Percentiles rank a stretch among this genome's conserved stretches.
Evolutionary conservation across 2,888 invertebrate genomes (phyloP).

Genomic region (Agrenia bidenticulata): DNA sequence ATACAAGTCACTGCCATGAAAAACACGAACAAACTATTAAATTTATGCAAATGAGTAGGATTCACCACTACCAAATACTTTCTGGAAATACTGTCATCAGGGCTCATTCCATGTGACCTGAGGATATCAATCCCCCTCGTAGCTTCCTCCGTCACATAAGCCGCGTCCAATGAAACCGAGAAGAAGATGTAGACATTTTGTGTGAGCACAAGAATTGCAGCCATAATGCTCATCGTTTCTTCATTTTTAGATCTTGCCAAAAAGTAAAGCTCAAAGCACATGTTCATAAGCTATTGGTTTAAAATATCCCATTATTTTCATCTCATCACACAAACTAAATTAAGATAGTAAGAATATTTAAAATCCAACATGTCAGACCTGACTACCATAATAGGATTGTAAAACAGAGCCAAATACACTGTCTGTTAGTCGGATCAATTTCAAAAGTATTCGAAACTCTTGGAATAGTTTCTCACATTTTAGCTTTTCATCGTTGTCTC

Average conservation of each 20-base stretch:
- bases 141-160: slow-evolving; percentile 47
- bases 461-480: slow-evolving; percentile 34
- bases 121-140: slow-evolving; percentile 45
- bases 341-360: neutral
- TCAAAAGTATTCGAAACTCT: slow-evolving; percentile 34
- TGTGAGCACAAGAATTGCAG: slow-evolving; percentile 34
- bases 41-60: too few relatives aligned
- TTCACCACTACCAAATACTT: slow-evolving; percentile 45
- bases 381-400: slow-evolving; percentile 49
- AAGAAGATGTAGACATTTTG: slow-evolving; percentile 51
- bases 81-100: slow-evolving; percentile 31
- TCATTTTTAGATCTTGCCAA: slow-evolving; percentile 40
- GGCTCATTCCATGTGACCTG: slow-evolving; percentile 31
- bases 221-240: slow-evolving; percentile 29
- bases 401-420: slow-evolving; percentile 44
- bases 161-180: slow-evolving; percentile 47
- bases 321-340: neutral
- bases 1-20: neutral
- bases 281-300: slow-evolving; percentile 24
- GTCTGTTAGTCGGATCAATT: slow-evolving; percentile 42
- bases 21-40: too few relatives aligned
- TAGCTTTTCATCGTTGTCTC: slow-evolving; percentile 14
- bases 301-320: neutral
- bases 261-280: slow-evolving; percentile 52
- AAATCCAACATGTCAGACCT: slow-evolving; percentile 25